Evolutionary conservation across 1,140 invertebrate genomes (phyloP).

Genomic region (Cotesia vestalis): DNA sequence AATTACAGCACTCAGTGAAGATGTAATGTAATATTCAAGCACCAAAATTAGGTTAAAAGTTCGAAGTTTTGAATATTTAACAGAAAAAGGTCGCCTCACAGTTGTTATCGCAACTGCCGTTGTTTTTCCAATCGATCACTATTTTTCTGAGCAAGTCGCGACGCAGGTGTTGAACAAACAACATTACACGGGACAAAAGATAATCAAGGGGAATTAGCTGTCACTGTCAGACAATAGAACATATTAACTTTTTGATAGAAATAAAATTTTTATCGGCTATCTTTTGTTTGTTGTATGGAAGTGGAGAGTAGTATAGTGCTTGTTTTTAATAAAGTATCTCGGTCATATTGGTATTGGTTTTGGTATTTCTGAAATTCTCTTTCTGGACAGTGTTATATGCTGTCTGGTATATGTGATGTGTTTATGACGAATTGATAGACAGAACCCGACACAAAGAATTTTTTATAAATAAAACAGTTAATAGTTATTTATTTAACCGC

Average conservation of each 20-base stretch:
- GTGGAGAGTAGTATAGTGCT: too few relatives aligned
- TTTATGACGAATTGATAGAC: slow-evolving; percentile 21
- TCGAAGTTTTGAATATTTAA: too few relatives aligned
- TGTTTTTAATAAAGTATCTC: too few relatives aligned
- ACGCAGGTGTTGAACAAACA: slow-evolving; percentile 45
- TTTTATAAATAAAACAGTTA: slow-evolving; percentile 7
- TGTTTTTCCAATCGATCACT: slow-evolving; percentile 28
- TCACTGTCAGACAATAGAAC: background rate
- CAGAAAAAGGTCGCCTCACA: too few relatives aligned
- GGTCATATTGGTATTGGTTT: background rate
- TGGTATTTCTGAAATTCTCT: background rate
- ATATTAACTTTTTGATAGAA: background rate
- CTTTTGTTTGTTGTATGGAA: too few relatives aligned
- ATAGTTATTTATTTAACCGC: background rate
- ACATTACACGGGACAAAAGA: slow-evolving; percentile 41
- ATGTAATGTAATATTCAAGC: too few relatives aligned
- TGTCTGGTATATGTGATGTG: background rate
- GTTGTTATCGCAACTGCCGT: slow-evolving; percentile 7
- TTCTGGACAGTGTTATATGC: background rate
- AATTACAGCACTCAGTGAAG: too few relatives aligned
- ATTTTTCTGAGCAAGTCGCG: background rate
- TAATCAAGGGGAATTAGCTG: slow-evolving; percentile 43
- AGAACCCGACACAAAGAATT: slow-evolving; percentile 9
- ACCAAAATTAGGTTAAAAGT: too few relatives aligned
- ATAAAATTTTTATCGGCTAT: too few relatives aligned